Percentiles rank a stretch among this genome's conserved stretches.
Evolutionary conservation across 2,888 invertebrate species (phyloP).

Genomic region (Amblyjoppa fuscipennis): DNA sequence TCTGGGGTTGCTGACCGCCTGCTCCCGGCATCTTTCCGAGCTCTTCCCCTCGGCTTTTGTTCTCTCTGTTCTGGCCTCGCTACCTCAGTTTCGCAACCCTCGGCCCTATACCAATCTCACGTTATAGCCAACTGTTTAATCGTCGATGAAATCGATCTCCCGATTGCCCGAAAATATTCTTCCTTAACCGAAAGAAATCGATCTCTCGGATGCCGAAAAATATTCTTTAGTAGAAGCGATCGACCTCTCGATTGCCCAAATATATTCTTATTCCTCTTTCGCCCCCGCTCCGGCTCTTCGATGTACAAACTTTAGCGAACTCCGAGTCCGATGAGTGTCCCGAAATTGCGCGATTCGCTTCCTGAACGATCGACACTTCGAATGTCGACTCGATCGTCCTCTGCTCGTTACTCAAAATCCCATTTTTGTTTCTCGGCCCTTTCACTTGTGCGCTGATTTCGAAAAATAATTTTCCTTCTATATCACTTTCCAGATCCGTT

Average conservation of each 20-base stretch:
- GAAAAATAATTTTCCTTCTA: neutral
- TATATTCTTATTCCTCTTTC: neutral
- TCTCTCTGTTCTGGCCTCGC: slow-evolving; percentile 1
- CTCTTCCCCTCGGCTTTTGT: slow-evolving; percentile 24
- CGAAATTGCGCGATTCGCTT: neutral
- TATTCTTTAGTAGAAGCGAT: neutral
- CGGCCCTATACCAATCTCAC: neutral
- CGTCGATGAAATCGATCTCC: neutral
- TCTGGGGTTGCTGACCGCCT: slow-evolving; percentile 86
- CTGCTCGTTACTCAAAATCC: neutral
- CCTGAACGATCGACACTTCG: neutral
- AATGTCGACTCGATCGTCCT: neutral
- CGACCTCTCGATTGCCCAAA: neutral
- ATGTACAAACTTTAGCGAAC: neutral
- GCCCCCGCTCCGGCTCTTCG: neutral
- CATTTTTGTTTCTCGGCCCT: neutral
- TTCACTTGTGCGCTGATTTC: neutral
- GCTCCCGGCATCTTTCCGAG: slow-evolving; percentile 84
- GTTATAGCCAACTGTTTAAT: neutral
- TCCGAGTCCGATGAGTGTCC: neutral
- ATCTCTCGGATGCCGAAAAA: too few relatives aligned
- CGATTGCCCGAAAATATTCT: too few relatives aligned
- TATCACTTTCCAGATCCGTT: neutral
- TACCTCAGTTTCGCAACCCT: slow-evolving; percentile 21
- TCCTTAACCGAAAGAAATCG: too few relatives aligned